A percentile compares a stretch with the other conserved stretches of the same genome.
These are phyloP conservation scores for Oceanodroma tethys DNA, from an alignment of 2,113 vertebrate genomes.

Conservation along the genomic window DNA sequence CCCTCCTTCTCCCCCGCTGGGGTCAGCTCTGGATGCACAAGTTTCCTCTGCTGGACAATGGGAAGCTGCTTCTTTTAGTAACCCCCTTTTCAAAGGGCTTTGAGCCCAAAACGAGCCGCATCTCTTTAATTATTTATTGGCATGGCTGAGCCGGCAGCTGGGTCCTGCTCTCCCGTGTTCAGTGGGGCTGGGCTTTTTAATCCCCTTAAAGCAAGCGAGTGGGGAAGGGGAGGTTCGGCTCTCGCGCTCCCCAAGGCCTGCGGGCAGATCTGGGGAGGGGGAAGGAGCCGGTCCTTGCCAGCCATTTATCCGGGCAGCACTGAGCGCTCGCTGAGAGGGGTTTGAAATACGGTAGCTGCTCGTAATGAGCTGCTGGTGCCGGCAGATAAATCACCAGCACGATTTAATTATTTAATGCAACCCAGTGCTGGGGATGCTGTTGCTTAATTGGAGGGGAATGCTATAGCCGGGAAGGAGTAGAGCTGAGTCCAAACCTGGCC, in stretches of 20 bases:
- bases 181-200: conserved; percentile 35
- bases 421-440: conserved; percentile 9
- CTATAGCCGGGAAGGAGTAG: neutral
- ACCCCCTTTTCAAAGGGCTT: conserved; percentile 36
- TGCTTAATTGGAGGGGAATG: conserved; percentile 52
- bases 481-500: neutral
- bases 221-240: conserved; percentile 39
- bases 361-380: conserved; percentile 57
- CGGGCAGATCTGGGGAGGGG: neutral
- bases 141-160: conserved; percentile 56
- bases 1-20: neutral
- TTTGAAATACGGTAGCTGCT: conserved; percentile 39
- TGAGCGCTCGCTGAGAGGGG: neutral
- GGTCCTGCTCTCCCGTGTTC: conserved; percentile 2
- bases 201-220: conserved; percentile 34
- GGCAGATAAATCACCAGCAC: conserved; percentile 44
- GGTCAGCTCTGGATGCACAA: neutral
- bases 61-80: conserved; percentile 39
- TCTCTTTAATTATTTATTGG: conserved; percentile 67
- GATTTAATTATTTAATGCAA: conserved; percentile 56
- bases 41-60: conserved; percentile 28
- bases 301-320: conserved; percentile 41
- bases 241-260: neutral
- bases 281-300: conserved; percentile 15
- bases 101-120: conserved; percentile 1